A percentile compares a stretch with the other conserved stretches of the same genome.
phyloP scores from a whole-genome alignment of 2,888 invertebrate species.

The Eilema caniola region DNA sequence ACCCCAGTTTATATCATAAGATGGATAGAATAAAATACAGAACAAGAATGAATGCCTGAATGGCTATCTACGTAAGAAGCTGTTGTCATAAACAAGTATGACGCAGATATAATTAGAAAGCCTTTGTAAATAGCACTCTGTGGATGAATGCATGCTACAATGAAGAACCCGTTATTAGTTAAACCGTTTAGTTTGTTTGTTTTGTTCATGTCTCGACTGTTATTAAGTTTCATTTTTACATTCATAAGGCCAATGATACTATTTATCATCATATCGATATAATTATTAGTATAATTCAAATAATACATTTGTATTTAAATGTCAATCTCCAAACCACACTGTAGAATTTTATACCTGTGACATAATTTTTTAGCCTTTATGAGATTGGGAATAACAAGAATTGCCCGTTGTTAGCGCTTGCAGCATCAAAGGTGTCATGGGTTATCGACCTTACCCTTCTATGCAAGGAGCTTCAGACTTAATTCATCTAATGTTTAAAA shows the following conservation, averaged over 20 bases:
- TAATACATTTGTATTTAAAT: neutral
- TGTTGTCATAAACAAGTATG: slow-evolving; percentile 22
- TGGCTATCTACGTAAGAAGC: slow-evolving; percentile 19
- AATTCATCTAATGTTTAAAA: too few species aligned
- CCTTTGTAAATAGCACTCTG: slow-evolving; percentile 18
- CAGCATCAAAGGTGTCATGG: too few species aligned
- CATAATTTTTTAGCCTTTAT: too few species aligned
- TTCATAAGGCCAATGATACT: neutral
- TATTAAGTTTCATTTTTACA: neutral
- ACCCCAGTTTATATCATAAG: slow-evolving; percentile 17
- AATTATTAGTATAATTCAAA: neutral
- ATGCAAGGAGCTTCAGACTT: too few species aligned
- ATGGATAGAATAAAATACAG: slow-evolving; percentile 10
- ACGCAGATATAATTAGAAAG: slow-evolving; percentile 20
- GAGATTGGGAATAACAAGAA: too few species aligned
- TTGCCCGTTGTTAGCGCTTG: too few species aligned
- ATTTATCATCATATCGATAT: neutral
- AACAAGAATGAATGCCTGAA: slow-evolving; percentile 18
- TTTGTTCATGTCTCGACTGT: neutral
- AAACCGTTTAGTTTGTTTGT: slow-evolving; percentile 4
- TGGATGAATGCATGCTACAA: slow-evolving; percentile 13
- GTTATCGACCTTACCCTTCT: too few species aligned
- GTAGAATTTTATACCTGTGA: too few species aligned
- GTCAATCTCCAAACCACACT: neutral
- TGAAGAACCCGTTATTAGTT: neutral